Evolutionary conservation across 2,888 invertebrate genomes (phyloP), one percentile per base, ranked within the genome.

Genomic region (Eilema sororculum): DNA sequence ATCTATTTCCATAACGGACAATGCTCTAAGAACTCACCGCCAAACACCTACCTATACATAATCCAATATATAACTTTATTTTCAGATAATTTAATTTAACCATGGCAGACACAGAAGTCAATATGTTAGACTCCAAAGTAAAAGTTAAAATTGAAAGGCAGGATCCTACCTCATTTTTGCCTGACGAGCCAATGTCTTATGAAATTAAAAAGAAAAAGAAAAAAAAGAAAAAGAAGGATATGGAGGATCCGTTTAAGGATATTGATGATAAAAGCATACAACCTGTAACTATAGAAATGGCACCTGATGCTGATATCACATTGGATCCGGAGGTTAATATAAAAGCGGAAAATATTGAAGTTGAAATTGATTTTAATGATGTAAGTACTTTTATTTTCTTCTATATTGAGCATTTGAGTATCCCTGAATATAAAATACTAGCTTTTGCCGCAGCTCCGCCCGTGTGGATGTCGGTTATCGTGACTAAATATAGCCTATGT

Each of bases 281-380:
- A 71, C 78, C 84, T 66, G 74, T 74, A 22, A 64, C 81, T 71
- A 58, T 76, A 67, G 68, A 86, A 83, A 63, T 72, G 81, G 12
- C 41, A 24, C 61, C 65, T 2, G 41, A 41, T 41, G 12, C 33
- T 16, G 16, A 37, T 3, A 16, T 16, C 41, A 22, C 68, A 10
- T 79, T 94, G 58, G 94, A 94, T 67, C 91, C 94, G 0, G 94
- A 94, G 75, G 91, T 94, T 30, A 90, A 85, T 73, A 94, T 95
- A 20, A 95, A 95, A 79, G 95, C 91, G 20, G 95, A 95, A 75
- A 91, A 93, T 82, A 95, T 95, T 75, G 94, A 95, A 78, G 94
- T 95, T 3, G 92, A 93, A 68, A 82, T 95, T 76, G 93, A 95
- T 87, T 92, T 92, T 81, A 90, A 93, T 88, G 94, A 94, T 87